Evolutionary conservation across 1,140 invertebrate genomes (phyloP).

Genomic region (Plutomurus gul): DNA sequence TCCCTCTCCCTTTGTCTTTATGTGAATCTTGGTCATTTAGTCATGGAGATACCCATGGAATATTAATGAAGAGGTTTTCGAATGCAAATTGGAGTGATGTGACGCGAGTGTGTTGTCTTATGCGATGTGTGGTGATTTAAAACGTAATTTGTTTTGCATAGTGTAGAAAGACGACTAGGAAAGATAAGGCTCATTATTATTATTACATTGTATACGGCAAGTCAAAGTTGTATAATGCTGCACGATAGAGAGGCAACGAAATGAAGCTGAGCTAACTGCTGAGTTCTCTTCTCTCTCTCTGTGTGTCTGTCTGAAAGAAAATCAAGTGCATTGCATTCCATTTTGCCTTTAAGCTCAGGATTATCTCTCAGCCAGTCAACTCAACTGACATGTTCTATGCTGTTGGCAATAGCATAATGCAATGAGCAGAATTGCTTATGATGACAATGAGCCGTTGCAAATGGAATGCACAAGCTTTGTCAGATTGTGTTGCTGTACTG

Average conservation of each 20-base stretch:
- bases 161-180: constrained; percentile 13
- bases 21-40: constrained; percentile 1
- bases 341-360: constrained; percentile 16
- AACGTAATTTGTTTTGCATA: constrained; percentile 20
- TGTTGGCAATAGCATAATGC: not conserved
- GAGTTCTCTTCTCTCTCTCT: no score
- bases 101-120: constrained; percentile 22
- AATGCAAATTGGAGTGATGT: constrained; percentile 25
- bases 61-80: constrained; percentile 11
- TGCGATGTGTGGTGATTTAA: constrained; percentile 22
- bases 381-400: not conserved
- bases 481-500: not conserved
- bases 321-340: constrained; percentile 10
- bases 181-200: constrained; percentile 27
- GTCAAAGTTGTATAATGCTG: not conserved
- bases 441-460: constrained; percentile 19
- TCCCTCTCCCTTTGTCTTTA: constrained; percentile 1
- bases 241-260: not conserved
- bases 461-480: constrained; percentile 9
- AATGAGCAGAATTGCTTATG: constrained; percentile 6
- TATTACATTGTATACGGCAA: constrained; percentile 3
- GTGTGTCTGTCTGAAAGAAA: no score
- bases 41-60: constrained; percentile 18
- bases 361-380: no score
- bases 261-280: not conserved